These are phyloP conservation scores for Leptopterna dolabrata DNA, from an alignment of 2,888 invertebrate species.

Conservation along the genomic window DNA sequence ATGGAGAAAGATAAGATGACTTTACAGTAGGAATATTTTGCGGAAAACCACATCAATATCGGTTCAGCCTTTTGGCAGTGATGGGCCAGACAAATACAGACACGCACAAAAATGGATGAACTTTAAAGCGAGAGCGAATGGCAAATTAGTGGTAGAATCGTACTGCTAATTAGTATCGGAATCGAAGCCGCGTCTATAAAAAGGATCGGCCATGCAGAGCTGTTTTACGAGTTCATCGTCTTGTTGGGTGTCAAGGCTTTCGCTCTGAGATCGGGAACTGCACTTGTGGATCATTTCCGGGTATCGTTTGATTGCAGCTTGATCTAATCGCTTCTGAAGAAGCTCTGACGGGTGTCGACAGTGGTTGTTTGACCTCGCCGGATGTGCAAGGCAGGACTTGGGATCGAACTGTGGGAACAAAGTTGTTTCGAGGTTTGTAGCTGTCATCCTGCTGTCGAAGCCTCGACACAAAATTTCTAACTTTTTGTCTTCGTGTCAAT, in stretches of 20 bases:
- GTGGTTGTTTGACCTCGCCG: neutral
- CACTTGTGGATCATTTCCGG: neutral
- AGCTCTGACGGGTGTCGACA: neutral
- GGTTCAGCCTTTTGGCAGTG: too few relatives aligned
- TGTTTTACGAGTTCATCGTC: neutral
- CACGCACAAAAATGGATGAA: too few relatives aligned
- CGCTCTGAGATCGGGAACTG: neutral
- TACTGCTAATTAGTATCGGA: too few relatives aligned
- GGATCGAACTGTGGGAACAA: neutral
- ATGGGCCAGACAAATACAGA: too few relatives aligned
- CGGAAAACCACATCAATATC: too few relatives aligned
- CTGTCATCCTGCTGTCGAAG: neutral
- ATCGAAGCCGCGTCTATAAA: too few relatives aligned
- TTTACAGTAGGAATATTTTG: too few relatives aligned
- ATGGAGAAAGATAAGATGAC: too few relatives aligned
- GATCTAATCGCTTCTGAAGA: neutral
- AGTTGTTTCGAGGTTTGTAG: neutral
- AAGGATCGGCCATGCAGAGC: neutral
- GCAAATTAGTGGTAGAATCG: too few relatives aligned
- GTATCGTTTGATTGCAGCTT: neutral
- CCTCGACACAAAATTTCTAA: too few relatives aligned
- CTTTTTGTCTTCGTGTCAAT: too few relatives aligned
- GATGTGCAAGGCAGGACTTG: neutral
- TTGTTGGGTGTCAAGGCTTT: constrained; percentile 2
- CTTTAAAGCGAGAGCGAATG: too few relatives aligned